Evolutionary conservation across 2,888 invertebrate species (phyloP).

Genomic region (Geotrupes spiniger): DNA sequence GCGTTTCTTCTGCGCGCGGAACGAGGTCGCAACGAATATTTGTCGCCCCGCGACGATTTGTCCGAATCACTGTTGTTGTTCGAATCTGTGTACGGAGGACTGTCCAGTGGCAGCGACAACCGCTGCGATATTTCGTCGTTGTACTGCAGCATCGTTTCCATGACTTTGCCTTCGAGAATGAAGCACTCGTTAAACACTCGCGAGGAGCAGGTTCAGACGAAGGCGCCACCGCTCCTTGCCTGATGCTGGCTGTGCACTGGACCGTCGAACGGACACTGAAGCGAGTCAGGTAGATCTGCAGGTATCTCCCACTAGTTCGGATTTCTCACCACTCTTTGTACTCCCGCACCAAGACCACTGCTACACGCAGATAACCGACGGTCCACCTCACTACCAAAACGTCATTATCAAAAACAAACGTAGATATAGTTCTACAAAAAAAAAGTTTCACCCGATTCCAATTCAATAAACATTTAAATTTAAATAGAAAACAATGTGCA

Average conservation of each 20-base stretch:
- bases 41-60: conserved; percentile 39
- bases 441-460: too few relatives aligned
- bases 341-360: conserved; percentile 28
- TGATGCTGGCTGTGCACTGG: conserved; percentile 21
- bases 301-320: conserved; percentile 35
- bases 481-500: too few relatives aligned
- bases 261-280: conserved; percentile 32
- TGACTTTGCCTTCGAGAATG: not conserved
- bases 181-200: conserved; percentile 1
- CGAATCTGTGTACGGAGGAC: conserved; percentile 39
- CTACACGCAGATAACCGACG: conserved; percentile 26
- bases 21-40: conserved; percentile 49
- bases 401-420: too few relatives aligned
- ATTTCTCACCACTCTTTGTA: conserved; percentile 18
- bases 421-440: too few relatives aligned
- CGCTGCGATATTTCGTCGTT: conserved; percentile 45
- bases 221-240: conserved; percentile 1
- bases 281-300: conserved; percentile 30
- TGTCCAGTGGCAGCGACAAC: conserved; percentile 39
- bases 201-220: not conserved
- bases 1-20: conserved; percentile 35
- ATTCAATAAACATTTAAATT: too few relatives aligned
- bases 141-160: conserved; percentile 34
- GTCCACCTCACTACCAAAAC: conserved; percentile 15
- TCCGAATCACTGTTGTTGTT: conserved; percentile 45